Percentiles rank a stretch among this genome's conserved stretches.
These are phyloP conservation scores for Aptenodytes forsteri DNA, from an alignment of 2,113 vertebrate species.

Conservation along the genomic window DNA sequence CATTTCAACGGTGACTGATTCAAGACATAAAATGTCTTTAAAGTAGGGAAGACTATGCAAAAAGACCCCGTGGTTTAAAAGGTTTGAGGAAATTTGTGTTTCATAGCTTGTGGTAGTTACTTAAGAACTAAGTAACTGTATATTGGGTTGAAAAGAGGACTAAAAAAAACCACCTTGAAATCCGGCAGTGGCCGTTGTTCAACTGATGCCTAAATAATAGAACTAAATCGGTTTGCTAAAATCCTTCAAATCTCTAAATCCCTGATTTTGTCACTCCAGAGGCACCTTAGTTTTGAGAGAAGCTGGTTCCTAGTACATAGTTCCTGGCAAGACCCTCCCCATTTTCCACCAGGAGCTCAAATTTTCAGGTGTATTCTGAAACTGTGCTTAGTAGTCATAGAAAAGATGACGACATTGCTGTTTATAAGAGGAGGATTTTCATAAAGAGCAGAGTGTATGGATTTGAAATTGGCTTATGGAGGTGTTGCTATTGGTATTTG, in stretches of 20 bases:
- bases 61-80: background rate
- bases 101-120: background rate
- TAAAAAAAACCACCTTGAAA: background rate
- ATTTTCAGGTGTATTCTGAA: background rate
- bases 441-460: background rate
- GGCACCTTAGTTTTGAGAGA: background rate
- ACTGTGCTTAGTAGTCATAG: background rate
- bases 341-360: background rate
- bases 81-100: background rate
- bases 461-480: slow-evolving; percentile 14
- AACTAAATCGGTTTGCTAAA: background rate
- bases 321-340: background rate
- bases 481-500: background rate
- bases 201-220: background rate
- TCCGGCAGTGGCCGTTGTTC: background rate
- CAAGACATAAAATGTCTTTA: background rate
- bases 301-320: background rate
- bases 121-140: background rate
- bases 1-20: background rate
- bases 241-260: background rate
- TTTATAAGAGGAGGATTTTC: background rate
- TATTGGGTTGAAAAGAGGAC: background rate
- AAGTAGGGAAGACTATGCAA: too few relatives aligned
- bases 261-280: background rate
- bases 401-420: background rate